phyloP scores from a whole-genome alignment of 2,888 invertebrate genomes.

The Drosophila engyochracea region DNA sequence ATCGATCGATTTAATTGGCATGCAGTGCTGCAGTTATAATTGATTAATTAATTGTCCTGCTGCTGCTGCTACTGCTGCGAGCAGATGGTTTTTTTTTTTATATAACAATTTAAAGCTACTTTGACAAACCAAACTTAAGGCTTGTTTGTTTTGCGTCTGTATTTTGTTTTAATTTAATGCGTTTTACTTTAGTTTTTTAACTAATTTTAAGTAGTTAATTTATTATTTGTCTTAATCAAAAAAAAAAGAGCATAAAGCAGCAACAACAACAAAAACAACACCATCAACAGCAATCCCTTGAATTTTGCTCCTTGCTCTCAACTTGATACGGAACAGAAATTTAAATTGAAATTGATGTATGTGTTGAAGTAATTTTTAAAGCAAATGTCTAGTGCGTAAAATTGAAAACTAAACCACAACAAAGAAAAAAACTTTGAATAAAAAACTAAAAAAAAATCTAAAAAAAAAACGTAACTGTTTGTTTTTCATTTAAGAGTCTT shows the following conservation, averaged over 20 bases:
- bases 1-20: not conserved
- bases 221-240: conserved; percentile 71
- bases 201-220: conserved; percentile 84
- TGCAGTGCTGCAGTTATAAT: conserved; percentile 11
- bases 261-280: conserved; percentile 17
- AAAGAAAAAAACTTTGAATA: conserved; percentile 54
- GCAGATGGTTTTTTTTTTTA: conserved; percentile 35
- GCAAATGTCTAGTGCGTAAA: conserved; percentile 72
- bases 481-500: conserved; percentile 49
- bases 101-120: conserved; percentile 37
- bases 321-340: conserved; percentile 29
- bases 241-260: conserved; percentile 29
- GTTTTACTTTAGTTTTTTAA: conserved; percentile 74
- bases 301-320: conserved; percentile 20
- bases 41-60: conserved; percentile 11
- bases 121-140: conserved; percentile 52
- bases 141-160: conserved; percentile 69
- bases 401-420: conserved; percentile 50
- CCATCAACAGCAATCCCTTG: conserved; percentile 1
- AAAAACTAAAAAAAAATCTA: conserved; percentile 44
- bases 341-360: conserved; percentile 45
- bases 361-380: conserved; percentile 70
- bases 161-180: conserved; percentile 70
- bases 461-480: conserved; percentile 34
- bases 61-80: conserved; percentile 7